A percentile compares a stretch with the other conserved stretches of the same genome.
phyloP scores from a whole-genome alignment of 2,888 invertebrate genomes.

The Drosophila melanosoma region DNA sequence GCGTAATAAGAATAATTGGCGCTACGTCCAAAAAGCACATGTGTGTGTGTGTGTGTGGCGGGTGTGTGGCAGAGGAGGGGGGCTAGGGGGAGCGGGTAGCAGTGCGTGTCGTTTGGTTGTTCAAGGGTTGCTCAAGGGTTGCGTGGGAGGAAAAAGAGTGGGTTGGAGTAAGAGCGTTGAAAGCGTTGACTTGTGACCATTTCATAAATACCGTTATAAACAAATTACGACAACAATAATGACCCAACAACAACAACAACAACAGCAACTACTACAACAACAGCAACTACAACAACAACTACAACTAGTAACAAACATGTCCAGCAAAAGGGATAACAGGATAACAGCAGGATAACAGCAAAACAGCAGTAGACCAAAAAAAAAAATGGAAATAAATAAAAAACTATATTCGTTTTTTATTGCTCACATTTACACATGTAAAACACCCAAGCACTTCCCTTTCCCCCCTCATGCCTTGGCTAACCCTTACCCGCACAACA shows the following conservation, averaged over 20 bases:
- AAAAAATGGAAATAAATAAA: neutral
- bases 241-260: conserved; percentile 58
- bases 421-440: conserved; percentile 77
- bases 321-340: conserved; percentile 46
- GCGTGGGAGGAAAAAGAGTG: neutral
- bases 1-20: conserved; percentile 82
- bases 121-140: conserved; percentile 35
- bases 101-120: conserved; percentile 62
- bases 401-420: conserved; percentile 66
- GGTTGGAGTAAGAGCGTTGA: conserved; percentile 32
- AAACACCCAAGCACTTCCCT: conserved; percentile 14
- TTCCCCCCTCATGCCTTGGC: neutral
- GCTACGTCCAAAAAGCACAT: conserved; percentile 46
- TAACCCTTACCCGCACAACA: conserved; percentile 11
- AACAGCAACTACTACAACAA: conserved; percentile 39
- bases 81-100: neutral
- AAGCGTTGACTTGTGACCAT: conserved; percentile 84
- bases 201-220: conserved; percentile 82
- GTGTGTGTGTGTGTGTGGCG: conserved; percentile 12
- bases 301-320: conserved; percentile 5
- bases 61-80: neutral
- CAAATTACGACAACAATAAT: conserved; percentile 78
- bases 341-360: conserved; percentile 32
- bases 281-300: conserved; percentile 45
- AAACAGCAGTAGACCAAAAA: conserved; percentile 40